A percentile compares a stretch with the other conserved stretches of the same genome.
Evolutionary conservation across 2,888 invertebrate genomes (phyloP).

Genomic region (Aspidiotus rigidus): DNA sequence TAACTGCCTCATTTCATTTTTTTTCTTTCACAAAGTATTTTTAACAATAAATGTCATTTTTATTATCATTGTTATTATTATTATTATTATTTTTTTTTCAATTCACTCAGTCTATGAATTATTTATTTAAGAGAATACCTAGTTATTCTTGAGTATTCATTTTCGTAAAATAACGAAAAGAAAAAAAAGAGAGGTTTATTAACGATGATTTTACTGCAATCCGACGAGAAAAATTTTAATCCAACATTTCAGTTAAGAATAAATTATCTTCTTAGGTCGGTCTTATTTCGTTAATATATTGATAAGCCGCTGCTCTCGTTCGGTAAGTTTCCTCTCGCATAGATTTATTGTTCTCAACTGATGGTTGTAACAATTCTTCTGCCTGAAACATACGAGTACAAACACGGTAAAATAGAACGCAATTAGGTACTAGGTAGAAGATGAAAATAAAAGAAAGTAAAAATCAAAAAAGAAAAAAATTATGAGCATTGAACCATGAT

Average conservation of each 20-base stretch:
- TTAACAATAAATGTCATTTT: too few species aligned
- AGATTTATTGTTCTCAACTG: constrained; percentile 20
- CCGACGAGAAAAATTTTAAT: background rate
- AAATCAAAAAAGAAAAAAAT: too few species aligned
- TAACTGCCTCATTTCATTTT: too few species aligned
- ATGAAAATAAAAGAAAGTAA: background rate
- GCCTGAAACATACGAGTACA: constrained; percentile 16
- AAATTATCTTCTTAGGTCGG: too few species aligned
- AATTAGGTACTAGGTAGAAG: too few species aligned
- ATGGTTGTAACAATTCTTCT: constrained; percentile 32
- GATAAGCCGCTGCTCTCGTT: constrained; percentile 23
- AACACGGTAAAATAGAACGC: background rate
- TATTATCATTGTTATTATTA: too few species aligned
- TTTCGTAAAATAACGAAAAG: background rate
- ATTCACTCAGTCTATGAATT: too few species aligned
- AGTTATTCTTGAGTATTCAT: background rate
- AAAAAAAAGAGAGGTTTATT: background rate
- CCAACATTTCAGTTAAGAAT: too few species aligned
- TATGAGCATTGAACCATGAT: too few species aligned
- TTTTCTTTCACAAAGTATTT: too few species aligned
- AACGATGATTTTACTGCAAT: background rate
- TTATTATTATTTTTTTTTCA: too few species aligned
- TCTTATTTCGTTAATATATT: background rate
- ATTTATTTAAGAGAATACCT: background rate
- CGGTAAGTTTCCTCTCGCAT: constrained; percentile 33